Evolutionary conservation across 1,140 invertebrate species (phyloP).

Genomic region (Sycophila sp.): DNA sequence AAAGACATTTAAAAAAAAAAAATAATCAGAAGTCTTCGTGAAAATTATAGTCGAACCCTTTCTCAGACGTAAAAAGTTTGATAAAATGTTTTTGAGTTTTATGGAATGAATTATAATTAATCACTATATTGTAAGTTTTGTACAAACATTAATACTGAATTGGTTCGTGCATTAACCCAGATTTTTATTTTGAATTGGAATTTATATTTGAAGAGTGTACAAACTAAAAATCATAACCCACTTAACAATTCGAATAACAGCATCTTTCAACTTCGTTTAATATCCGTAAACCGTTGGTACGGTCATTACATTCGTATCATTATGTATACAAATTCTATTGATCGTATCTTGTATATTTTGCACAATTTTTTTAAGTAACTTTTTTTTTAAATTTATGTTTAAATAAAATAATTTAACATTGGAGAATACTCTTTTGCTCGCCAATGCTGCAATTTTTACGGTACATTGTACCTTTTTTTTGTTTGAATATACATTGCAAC

Average conservation of each 20-base stretch:
- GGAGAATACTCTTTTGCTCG: too few species aligned
- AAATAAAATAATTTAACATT: too few species aligned
- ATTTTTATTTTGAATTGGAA: neutral
- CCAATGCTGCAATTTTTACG: too few species aligned
- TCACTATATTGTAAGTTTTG: constrained; percentile 26
- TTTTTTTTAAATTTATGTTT: too few species aligned
- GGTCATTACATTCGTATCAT: too few species aligned
- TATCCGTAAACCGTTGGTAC: too few species aligned
- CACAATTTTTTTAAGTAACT: too few species aligned
- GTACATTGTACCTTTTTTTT: too few species aligned
- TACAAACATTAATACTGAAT: constrained; percentile 27
- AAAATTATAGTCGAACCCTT: neutral
- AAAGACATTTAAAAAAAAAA: neutral
- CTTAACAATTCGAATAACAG: neutral
- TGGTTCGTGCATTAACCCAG: neutral
- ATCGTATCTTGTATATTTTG: too few species aligned
- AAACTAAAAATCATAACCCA: neutral
- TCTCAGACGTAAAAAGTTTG: neutral
- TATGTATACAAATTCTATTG: too few species aligned
- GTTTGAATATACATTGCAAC: too few species aligned
- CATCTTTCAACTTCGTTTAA: constrained; percentile 5
- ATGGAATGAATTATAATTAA: constrained; percentile 25
- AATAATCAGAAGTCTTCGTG: too few species aligned
- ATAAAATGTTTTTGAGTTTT: neutral
- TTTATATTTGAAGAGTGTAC: neutral